Conservation (phyloP, 2,888 invertebrate species). For the Dusona sp. region DNA sequence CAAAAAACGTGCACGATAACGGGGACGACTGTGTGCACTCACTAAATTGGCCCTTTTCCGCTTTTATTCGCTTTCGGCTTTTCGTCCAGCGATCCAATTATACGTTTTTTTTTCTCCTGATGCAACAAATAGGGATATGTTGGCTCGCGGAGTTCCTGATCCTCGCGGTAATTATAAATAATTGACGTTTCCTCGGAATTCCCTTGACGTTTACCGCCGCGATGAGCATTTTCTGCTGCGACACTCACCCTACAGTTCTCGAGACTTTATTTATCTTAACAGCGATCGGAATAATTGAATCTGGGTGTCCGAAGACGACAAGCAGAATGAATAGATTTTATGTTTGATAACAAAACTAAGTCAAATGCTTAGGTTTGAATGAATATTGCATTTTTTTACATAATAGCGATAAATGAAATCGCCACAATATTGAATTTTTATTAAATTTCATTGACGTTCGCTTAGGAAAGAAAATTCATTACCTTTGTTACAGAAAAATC, state of each 20-base stretch:
- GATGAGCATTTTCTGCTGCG: slow-evolving; percentile 56
- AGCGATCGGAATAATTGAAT: slow-evolving; percentile 58
- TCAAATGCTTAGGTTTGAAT: not conserved
- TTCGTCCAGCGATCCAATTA: slow-evolving; percentile 61
- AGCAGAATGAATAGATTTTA: slow-evolving; percentile 7
- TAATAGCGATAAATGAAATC: not conserved
- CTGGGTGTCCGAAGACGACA: not conserved
- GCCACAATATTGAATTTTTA: not conserved
- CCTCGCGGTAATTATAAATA: slow-evolving; percentile 66
- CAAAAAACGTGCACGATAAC: slow-evolving; percentile 24
- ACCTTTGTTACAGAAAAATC: not conserved
- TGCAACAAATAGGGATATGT: slow-evolving; percentile 33
- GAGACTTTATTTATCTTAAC: slow-evolving; percentile 41
- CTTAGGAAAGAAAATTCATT: not conserved
- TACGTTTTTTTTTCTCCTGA: slow-evolving; percentile 43
- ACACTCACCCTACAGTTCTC: not conserved
- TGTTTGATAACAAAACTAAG: not conserved
- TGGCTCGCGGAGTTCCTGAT: slow-evolving; percentile 24
- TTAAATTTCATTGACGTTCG: not conserved
- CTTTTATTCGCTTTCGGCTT: slow-evolving; percentile 57
- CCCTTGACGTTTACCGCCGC: slow-evolving; percentile 14
- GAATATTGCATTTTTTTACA: not conserved
- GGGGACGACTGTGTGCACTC: slow-evolving; percentile 42
- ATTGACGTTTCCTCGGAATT: slow-evolving; percentile 58
- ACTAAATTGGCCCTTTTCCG: slow-evolving; percentile 65